Evolutionary conservation across 2,797 vertebrate species (phyloP).

Genomic region (Poecilia wingei): DNA sequence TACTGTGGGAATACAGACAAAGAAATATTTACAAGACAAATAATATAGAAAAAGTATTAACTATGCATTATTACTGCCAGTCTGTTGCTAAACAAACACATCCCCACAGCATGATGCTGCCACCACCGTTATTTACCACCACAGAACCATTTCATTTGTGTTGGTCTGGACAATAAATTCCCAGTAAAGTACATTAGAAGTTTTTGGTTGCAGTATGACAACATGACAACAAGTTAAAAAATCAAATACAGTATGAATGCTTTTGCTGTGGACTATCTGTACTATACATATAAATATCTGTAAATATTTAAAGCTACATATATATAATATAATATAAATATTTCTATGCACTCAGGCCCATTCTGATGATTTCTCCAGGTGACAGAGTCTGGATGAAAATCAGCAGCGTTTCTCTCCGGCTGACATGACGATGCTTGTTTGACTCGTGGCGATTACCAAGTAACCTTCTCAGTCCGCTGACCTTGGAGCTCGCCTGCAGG

Average conservation of each 20-base stretch:
- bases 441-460: slow-evolving; percentile 18
- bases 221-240: not conserved
- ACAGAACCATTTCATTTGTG: not conserved
- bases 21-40: not conserved
- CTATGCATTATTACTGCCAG: not conserved
- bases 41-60: not conserved
- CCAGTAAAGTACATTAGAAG: not conserved
- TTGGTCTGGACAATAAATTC: not conserved
- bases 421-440: not conserved
- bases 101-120: not conserved
- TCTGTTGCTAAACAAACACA: not conserved
- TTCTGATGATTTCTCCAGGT: not conserved
- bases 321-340: not conserved
- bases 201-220: not conserved
- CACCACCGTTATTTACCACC: not conserved
- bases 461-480: slow-evolving; percentile 12
- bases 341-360: not conserved
- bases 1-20: not conserved
- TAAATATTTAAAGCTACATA: not conserved
- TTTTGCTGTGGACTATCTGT: not conserved
- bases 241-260: not conserved
- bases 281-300: not conserved
- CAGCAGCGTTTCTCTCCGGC: not conserved
- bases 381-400: not conserved
- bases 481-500: slow-evolving; percentile 11